These are phyloP conservation scores for Enhydra lutris DNA, from an alignment of 2,113 vertebrate genomes.

Conservation along the genomic window DNA sequence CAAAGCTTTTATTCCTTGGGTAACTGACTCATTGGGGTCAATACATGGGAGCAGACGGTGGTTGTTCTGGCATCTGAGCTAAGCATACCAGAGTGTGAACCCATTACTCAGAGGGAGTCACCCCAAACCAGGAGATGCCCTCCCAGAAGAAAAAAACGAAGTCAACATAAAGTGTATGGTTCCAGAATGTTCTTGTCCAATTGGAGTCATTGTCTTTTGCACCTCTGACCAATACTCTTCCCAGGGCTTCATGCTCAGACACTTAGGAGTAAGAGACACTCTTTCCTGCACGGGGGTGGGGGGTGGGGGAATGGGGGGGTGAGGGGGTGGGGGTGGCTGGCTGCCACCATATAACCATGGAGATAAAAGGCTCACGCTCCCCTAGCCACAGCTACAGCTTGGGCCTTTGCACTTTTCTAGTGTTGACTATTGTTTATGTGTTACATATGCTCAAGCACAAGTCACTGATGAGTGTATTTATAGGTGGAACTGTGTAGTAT, in stretches of 20 bases:
- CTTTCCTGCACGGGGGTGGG: neutral
- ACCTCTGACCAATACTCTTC: neutral
- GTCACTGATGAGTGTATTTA: neutral
- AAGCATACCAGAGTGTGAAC: neutral
- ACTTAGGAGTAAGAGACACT: accelerated
- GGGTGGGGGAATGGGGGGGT: no score
- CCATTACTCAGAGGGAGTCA: no score
- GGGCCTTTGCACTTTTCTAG: neutral
- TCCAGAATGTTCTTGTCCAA: neutral
- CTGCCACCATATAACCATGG: no score
- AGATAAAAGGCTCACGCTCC: no score
- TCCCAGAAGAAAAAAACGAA: neutral
- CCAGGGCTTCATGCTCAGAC: neutral
- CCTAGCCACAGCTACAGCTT: accelerated
- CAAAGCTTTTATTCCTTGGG: neutral
- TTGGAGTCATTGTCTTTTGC: neutral
- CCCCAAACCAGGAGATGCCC: no score
- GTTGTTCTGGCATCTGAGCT: no score
- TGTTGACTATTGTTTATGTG: neutral
- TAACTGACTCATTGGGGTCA: neutral
- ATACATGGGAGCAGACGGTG: neutral
- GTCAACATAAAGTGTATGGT: neutral
- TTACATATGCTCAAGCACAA: neutral
- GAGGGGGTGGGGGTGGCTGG: accelerated
- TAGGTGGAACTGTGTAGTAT: neutral